Evolutionary conservation across 2,888 invertebrate genomes (phyloP), one percentile per base, ranked within the genome.

Genomic region (Cartodere bifasciata): DNA sequence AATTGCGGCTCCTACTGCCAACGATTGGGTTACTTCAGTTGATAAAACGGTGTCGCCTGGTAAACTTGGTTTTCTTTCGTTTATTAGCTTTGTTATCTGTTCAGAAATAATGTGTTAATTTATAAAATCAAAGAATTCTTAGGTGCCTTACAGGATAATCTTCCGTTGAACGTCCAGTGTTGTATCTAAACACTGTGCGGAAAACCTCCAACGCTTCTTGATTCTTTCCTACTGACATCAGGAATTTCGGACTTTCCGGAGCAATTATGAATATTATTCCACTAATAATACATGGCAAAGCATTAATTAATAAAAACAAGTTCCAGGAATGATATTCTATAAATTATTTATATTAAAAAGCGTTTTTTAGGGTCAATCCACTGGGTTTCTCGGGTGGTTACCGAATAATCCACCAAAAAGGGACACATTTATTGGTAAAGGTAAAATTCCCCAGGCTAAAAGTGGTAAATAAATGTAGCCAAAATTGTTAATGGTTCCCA

Each of bases 171-270:
- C 66, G 63, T 2, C 78, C 72, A 1, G 69, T 74, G 45, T 84
- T 84, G 29, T 68, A 49, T 1, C 61, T 52, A 49, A 75, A 83
- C n/a, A 85, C 75, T 37, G 49, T 64, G 36, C 60, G 60, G 40
- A 81, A 71, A 3, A 79, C 65, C 4, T 57, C 46, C 42, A 81
- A 47, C 0, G 81, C 80, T 45, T 78, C 72, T 4, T 70, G 65
- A 35, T 72, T 72, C 24, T 69, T 60, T 2, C 77, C 75, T 29
- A 72, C 64, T 2, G 75, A 68, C 68, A 82, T 73, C 2, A 82
- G 62, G 55, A 78, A 83, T 55, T 80, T 80, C 4, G 84, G 83
- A 50, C 81, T 83, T 53, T 84, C 84, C 0, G 82, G 80, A 29
- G 75, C 61, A 36, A 67, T 63, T 34, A 70, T 55, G 27, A 72